These are phyloP conservation scores for Nasalis larvatus DNA, from an alignment of 2,113 vertebrate species.

Conservation along the genomic window DNA sequence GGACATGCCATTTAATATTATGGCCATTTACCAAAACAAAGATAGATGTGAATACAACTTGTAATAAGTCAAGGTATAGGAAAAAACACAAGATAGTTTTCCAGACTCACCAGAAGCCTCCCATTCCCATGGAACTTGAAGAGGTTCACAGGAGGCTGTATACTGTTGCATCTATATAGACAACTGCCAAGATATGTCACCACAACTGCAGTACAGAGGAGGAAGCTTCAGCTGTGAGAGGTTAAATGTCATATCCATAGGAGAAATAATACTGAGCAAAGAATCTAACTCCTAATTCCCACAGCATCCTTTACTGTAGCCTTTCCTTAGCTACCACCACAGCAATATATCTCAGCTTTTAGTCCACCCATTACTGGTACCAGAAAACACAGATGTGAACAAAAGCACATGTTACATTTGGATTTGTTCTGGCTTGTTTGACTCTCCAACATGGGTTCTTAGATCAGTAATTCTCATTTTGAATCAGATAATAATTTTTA, in stretches of 20 bases:
- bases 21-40: background rate
- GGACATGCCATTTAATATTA: background rate
- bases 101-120: background rate
- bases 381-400: constrained; percentile 41
- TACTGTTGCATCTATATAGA: background rate
- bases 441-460: constrained; percentile 25
- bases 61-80: background rate
- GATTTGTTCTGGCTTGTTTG: constrained; percentile 52
- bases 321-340: background rate
- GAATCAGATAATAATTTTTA: constrained; percentile 26
- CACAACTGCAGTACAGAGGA: background rate
- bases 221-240: background rate
- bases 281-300: background rate
- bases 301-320: background rate
- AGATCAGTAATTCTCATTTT: constrained; percentile 37
- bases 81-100: background rate
- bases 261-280: background rate
- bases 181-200: constrained; percentile 3
- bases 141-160: background rate
- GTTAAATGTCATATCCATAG: background rate
- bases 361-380: background rate
- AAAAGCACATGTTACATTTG: constrained; percentile 49
- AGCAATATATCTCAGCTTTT: background rate
- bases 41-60: background rate
- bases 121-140: background rate